Percentiles rank a stretch among this genome's conserved stretches.
Conservation (phyloP, 1,140 invertebrate genomes). For the Harlomillsia oculata region DNA sequence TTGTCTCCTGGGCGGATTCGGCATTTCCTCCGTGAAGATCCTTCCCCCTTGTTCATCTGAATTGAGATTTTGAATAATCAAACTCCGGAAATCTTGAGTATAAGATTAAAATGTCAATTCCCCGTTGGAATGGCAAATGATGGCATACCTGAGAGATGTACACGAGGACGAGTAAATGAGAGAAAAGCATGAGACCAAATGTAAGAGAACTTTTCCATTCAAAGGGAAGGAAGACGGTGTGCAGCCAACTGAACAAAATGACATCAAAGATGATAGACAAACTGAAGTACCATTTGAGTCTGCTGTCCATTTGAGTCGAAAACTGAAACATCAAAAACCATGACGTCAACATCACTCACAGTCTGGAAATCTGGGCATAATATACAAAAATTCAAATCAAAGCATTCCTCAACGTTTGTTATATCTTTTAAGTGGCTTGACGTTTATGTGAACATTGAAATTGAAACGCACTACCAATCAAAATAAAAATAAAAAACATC, state of each 20-base stretch:
- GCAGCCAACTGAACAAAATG: constrained; percentile 2
- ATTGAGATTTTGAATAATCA: constrained; percentile 2
- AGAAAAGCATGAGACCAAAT: constrained; percentile 5
- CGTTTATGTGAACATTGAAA: neutral
- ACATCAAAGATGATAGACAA: constrained; percentile 18
- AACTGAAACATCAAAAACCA: constrained; percentile 8
- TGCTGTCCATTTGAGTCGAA: constrained; percentile 14
- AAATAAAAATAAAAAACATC: neutral
- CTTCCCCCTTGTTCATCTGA: constrained; percentile 9
- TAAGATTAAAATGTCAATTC: too few relatives aligned
- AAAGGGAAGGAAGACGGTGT: constrained; percentile 8
- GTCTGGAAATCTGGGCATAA: too few relatives aligned
- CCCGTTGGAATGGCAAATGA: too few relatives aligned
- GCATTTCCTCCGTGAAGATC: too few relatives aligned
- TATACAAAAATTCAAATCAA: too few relatives aligned
- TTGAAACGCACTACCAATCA: neutral
- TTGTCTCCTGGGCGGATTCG: constrained; percentile 1
- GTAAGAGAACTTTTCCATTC: constrained; percentile 1
- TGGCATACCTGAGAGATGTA: constrained; percentile 7
- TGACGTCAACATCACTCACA: too few relatives aligned
- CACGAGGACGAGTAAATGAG: constrained; percentile 3
- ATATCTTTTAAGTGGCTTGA: neutral
- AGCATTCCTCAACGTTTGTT: too few relatives aligned
- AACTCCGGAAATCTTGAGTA: too few relatives aligned
- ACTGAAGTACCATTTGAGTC: constrained; percentile 14